Evolutionary conservation across 2,888 invertebrate genomes (phyloP), one percentile per base, ranked within the genome.

Genomic region (Cephonodes hylas): DNA sequence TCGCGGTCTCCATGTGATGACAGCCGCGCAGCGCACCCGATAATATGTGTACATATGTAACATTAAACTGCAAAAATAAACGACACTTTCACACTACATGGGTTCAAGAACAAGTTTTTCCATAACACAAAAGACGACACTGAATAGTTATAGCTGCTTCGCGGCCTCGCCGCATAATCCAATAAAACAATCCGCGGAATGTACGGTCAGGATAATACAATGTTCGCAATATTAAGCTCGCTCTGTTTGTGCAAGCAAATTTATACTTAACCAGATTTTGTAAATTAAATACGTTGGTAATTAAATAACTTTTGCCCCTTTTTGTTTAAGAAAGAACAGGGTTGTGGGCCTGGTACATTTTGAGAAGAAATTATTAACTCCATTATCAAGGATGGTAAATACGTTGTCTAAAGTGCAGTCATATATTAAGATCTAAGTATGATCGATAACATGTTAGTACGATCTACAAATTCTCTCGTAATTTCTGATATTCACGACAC

Each of bases 1-100:
- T 38, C 56, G 53, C 58, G 59, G 45, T 31, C 63, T 63, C 75
- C 75, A 68, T 69, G 77, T 72, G 84, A 78, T 88, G 91, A 89
- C 90, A 89, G 85, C 82, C 84, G 83, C 80, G 73, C 79, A 72
- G 84, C 82, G 77, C 80, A 81, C 81, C 80, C 86, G 89, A 89
- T 91, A 91, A 91, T 92, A 91, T 91, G 91, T 91, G 91, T 92
- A 92, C 92, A 92, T 92, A 92, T 92, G 92, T 92, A 91, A 91
- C 90, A 90, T 91, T 92, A 91, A 92, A 89, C 91, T 88, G 91
- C 91, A 90, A 85, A 92, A 92, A 92, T 92, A 92, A 92, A 92
- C 82, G 86, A 91, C 79, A 85, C 85, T 89, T 92, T 92, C 92
- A 92, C 92, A 92, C 92, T 92, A 92, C 92, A 92, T 90, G 91